Evolutionary conservation across 2,888 invertebrate genomes (phyloP), one percentile per base, ranked within the genome.

Genomic region (Drosophila percnosoma): DNA sequence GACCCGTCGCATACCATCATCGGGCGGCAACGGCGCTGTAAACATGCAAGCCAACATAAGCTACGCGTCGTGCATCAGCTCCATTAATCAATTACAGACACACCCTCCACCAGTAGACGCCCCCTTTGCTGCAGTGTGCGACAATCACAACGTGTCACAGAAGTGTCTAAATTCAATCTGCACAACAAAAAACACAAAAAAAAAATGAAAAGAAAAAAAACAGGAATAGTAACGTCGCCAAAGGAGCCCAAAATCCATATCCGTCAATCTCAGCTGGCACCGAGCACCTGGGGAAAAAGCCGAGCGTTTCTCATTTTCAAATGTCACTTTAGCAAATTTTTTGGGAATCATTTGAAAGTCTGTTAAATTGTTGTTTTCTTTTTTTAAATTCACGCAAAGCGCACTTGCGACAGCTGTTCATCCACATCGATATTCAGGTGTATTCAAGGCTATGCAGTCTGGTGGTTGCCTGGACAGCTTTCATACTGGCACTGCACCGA

Each of bases 11-110:
- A 51, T 42, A 31, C 55, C 49, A 38, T 29, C 45, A 27, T 24
- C 8, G 24, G 45, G 8, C 38, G 48, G 36, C 40, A 55, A 40
- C 59, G 21, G 34, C 27, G 62, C 73, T 70, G 80, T 78, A 61
- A 78, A 75, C 82, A 80, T 81, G 82, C 80, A 66, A 40, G 51
- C 75, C 54, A 63, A 80, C 86, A 86, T 87, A 89, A 89, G 87
- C 80, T 87, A 80, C 64, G 82, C 75, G 78, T 75, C 81, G 79
- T 73, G 78, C 75, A 73, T 60, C 87, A 75, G 83, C 77, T 73
- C 88, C 91, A 91, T 91, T 91, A 91, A 91, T 91, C 91, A 91
- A 91, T 91, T 91, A 91, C 87, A 83, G 85, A 58, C 80, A 68
- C 80, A 74, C 72, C 68, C 72, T 40, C 52, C 15, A 34, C 40